These are phyloP conservation scores for Argyresthia goedartella DNA, from an alignment of 2,888 invertebrate genomes.

Conservation along the genomic window DNA sequence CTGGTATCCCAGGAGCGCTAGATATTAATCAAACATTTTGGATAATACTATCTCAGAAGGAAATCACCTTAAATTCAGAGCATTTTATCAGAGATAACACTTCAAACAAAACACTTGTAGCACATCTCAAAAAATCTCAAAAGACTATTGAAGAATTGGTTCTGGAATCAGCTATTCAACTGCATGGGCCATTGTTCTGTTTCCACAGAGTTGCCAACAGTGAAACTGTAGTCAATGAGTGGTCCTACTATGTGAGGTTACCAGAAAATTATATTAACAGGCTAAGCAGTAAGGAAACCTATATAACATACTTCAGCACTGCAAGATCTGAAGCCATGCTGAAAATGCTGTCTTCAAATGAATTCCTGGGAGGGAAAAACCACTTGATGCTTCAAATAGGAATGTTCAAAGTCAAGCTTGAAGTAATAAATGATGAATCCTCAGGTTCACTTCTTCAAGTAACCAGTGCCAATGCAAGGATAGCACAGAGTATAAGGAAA, in stretches of 20 bases:
- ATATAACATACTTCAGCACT: constrained; percentile 17
- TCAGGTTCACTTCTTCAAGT: constrained; percentile 29
- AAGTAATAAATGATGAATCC: constrained; percentile 36
- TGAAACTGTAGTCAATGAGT: constrained; percentile 13
- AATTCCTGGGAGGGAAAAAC: constrained; percentile 33
- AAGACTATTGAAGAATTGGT: constrained; percentile 26
- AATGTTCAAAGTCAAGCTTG: constrained; percentile 24
- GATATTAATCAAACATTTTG: constrained; percentile 34
- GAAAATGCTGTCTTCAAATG: constrained; percentile 26
- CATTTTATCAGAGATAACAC: constrained; percentile 33
- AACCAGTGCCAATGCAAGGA: constrained; percentile 24
- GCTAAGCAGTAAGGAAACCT: constrained; percentile 20
- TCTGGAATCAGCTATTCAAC: constrained; percentile 17
- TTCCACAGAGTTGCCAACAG: constrained; percentile 19
- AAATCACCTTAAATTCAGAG: constrained; percentile 29
- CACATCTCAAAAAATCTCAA: constrained; percentile 20
- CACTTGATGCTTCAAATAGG: constrained; percentile 26
- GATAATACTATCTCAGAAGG: constrained; percentile 32
- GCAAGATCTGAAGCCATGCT: constrained; percentile 24
- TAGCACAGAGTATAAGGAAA: constrained; percentile 33
- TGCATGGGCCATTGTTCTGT: constrained; percentile 27
- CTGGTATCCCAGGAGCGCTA: constrained; percentile 35
- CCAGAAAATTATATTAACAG: constrained; percentile 28
- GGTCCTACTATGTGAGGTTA: constrained; percentile 34
- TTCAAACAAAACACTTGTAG: constrained; percentile 12